These are phyloP conservation scores for Chrysolina americana DNA, from an alignment of 2,888 invertebrate species.

Conservation along the genomic window DNA sequence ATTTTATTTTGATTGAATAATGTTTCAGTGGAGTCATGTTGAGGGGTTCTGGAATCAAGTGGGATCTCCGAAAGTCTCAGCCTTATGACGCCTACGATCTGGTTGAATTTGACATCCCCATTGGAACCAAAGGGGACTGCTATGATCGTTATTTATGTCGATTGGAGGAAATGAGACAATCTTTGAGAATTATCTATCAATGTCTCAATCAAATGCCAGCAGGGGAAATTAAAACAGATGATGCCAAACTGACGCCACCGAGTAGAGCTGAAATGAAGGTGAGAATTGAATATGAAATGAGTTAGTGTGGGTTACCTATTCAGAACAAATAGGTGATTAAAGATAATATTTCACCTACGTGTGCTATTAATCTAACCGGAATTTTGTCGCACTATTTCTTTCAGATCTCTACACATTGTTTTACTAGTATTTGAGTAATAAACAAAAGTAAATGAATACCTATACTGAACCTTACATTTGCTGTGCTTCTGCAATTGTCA, in stretches of 20 bases:
- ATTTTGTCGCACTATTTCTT: too few species aligned
- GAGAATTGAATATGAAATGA: constrained; percentile 37
- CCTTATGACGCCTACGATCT: constrained; percentile 97
- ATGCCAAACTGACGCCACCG: constrained; percentile 94
- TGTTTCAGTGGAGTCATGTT: constrained; percentile 94
- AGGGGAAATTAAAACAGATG: constrained; percentile 95
- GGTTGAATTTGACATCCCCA: constrained; percentile 97
- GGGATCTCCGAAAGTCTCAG: constrained; percentile 96
- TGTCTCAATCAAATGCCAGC: constrained; percentile 98
- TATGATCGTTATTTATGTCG: constrained; percentile 96
- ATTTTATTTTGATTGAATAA: neutral
- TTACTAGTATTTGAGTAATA: too few species aligned
- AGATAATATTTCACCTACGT: too few species aligned
- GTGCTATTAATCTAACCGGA: too few species aligned
- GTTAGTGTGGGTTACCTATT: too few species aligned
- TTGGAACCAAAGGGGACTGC: constrained; percentile 96
- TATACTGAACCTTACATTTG: too few species aligned
- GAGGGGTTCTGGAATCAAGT: constrained; percentile 97
- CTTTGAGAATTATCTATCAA: constrained; percentile 93
- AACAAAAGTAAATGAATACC: too few species aligned
- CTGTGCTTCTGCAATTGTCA: too few species aligned
- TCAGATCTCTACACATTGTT: too few species aligned
- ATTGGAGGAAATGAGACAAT: constrained; percentile 96
- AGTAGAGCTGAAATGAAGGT: constrained; percentile 96
- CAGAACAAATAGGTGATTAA: too few species aligned